Conservation (phyloP, 2,888 invertebrate species). For the Troides helena region DNA sequence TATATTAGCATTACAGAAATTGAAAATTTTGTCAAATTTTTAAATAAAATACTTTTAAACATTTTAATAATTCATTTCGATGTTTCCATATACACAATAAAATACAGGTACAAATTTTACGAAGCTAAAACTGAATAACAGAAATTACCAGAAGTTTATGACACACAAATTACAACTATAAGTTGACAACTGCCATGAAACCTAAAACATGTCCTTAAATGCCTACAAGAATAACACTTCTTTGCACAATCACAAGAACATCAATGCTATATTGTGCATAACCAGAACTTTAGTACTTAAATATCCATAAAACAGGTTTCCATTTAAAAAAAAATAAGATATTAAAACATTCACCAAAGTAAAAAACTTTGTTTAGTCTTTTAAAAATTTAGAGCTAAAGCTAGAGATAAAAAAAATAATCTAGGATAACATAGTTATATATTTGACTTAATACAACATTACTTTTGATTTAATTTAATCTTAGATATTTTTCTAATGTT, state of each 20-base stretch:
- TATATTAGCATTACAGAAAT: no score
- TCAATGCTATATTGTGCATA: neutral
- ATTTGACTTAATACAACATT: no score
- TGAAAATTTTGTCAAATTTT: no score
- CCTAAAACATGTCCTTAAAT: conserved; percentile 33
- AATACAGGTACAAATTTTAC: conserved; percentile 25
- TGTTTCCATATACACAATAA: neutral
- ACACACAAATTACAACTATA: conserved; percentile 31
- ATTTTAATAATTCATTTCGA: neutral
- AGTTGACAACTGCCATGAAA: conserved; percentile 55
- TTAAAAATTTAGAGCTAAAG: neutral
- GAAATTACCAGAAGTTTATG: conserved; percentile 24
- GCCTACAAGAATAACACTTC: conserved; percentile 57
- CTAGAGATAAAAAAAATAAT: neutral
- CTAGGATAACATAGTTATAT: no score
- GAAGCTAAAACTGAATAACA: conserved; percentile 5
- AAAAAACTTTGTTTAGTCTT: no score
- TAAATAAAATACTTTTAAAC: no score
- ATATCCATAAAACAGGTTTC: neutral
- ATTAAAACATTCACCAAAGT: no score
- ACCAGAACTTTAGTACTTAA: neutral
- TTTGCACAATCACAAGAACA: conserved; percentile 25
- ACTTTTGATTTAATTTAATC: neutral
- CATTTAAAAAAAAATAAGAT: neutral
- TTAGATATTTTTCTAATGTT: neutral